Percentiles rank a stretch among this genome's conserved stretches.
These are phyloP conservation scores for Neoseiulus cucumeris DNA, from an alignment of 1,140 invertebrate genomes.

Conservation along the genomic window DNA sequence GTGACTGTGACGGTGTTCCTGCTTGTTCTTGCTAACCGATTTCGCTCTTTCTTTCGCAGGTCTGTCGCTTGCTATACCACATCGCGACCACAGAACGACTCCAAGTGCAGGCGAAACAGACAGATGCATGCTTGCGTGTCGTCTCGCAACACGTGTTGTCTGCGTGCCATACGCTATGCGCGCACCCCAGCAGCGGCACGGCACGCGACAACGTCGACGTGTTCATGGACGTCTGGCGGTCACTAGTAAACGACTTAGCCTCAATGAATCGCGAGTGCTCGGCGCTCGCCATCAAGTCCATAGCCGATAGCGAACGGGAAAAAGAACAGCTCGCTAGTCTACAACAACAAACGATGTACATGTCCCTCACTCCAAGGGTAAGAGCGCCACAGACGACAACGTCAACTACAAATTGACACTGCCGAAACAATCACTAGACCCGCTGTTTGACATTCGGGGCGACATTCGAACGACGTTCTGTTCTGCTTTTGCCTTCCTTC, in stretches of 20 bases:
- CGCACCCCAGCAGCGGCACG: slow-evolving; percentile 79
- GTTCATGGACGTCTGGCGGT: slow-evolving; percentile 92
- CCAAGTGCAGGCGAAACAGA: slow-evolving; percentile 80
- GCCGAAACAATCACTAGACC: slow-evolving; percentile 10
- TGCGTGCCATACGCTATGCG: slow-evolving; percentile 70
- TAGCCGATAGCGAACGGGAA: slow-evolving; percentile 11
- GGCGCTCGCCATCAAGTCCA: slow-evolving; percentile 10
- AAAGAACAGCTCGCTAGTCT: slow-evolving; percentile 5
- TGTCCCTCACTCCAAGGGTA: too few relatives aligned
- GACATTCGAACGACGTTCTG: not conserved
- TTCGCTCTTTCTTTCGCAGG: slow-evolving; percentile 34
- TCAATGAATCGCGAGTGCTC: slow-evolving; percentile 11
- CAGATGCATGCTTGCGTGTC: slow-evolving; percentile 78
- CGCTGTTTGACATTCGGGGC: not conserved
- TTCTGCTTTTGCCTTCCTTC: slow-evolving; percentile 26
- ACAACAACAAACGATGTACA: not conserved
- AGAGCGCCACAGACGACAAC: too few relatives aligned
- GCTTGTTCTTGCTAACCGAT: not conserved
- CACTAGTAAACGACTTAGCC: slow-evolving; percentile 59
- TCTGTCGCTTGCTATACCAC: slow-evolving; percentile 86
- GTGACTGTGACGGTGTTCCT: too few relatives aligned
- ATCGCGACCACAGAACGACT: slow-evolving; percentile 78
- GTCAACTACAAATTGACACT: slow-evolving; percentile 9
- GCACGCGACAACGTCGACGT: slow-evolving; percentile 93
- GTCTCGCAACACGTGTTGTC: slow-evolving; percentile 74